These are phyloP conservation scores for Eptesicus fuscus DNA, from an alignment of 2,113 vertebrate species.

Conservation along the genomic window DNA sequence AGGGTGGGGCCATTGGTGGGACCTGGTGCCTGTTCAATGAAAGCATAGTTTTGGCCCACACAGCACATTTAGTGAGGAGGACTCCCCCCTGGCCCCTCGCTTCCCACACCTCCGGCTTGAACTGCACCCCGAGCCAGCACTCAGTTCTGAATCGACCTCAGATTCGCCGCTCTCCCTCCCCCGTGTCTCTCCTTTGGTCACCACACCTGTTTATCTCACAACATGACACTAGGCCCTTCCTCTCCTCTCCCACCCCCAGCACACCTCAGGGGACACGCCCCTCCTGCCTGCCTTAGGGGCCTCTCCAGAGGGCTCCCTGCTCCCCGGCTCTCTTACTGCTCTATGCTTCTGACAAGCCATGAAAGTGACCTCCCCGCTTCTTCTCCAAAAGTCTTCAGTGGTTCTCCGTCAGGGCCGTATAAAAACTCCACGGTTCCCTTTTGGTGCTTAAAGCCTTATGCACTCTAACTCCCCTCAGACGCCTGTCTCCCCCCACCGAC, in stretches of 20 bases:
- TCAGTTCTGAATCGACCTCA: not conserved
- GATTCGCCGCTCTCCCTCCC: not conserved
- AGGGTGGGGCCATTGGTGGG: not conserved
- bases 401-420: not conserved
- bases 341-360: not conserved
- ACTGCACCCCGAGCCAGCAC: not conserved
- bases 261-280: no score
- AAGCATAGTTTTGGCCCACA: no score
- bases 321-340: not conserved
- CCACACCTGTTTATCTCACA: not conserved
- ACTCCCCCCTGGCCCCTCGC: not conserved
- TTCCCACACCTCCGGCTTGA: not conserved
- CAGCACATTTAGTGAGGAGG: not conserved
- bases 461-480: not conserved
- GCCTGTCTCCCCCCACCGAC: not conserved
- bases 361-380: not conserved
- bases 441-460: not conserved
- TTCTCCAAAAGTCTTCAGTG: no score
- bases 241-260: not conserved
- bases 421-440: not conserved
- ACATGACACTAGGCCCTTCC: fast-evolving
- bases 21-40: no score
- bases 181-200: fast-evolving
- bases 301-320: not conserved
- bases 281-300: not conserved